These are phyloP conservation scores for Nudaria mundana DNA, from an alignment of 2,888 invertebrate species.

Conservation along the genomic window DNA sequence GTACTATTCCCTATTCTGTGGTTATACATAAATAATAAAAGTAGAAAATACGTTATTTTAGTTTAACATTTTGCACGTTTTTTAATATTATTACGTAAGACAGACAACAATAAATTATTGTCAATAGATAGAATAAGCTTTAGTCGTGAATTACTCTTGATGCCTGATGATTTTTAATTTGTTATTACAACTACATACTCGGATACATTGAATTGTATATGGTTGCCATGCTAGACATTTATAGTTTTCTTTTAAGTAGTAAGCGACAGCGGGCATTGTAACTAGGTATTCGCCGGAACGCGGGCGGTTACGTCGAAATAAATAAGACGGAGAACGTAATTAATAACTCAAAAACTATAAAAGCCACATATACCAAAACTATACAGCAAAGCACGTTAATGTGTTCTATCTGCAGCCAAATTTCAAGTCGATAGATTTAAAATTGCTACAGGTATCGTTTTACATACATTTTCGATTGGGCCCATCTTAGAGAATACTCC, in stretches of 20 bases:
- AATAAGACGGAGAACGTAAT: no score
- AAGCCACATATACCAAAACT: no score
- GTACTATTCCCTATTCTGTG: no score
- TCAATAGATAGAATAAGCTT: slow-evolving; percentile 13
- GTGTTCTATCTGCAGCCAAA: no score
- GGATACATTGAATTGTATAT: slow-evolving; percentile 49
- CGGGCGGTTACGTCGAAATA: no score
- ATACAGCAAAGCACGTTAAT: no score
- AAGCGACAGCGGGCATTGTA: slow-evolving; percentile 10
- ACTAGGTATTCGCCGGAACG: no score
- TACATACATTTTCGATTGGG: no score
- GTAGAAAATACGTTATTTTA: not conserved
- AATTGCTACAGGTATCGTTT: no score
- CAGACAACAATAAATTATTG: slow-evolving; percentile 11
- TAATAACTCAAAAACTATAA: no score
- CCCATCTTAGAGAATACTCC: no score
- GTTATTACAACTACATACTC: slow-evolving; percentile 33
- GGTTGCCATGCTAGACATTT: slow-evolving; percentile 32
- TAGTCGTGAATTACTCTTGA: slow-evolving; percentile 16
- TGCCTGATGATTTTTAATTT: slow-evolving; percentile 43
- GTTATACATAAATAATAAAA: not conserved
- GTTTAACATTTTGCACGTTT: slow-evolving; percentile 5
- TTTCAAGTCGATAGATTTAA: no score
- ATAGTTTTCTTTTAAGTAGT: slow-evolving; percentile 20
- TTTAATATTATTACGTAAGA: slow-evolving; percentile 6